Conservation (phyloP, 35 echinoderm and acorn worm genomes). For the Lytechinus variegatus region DNA sequence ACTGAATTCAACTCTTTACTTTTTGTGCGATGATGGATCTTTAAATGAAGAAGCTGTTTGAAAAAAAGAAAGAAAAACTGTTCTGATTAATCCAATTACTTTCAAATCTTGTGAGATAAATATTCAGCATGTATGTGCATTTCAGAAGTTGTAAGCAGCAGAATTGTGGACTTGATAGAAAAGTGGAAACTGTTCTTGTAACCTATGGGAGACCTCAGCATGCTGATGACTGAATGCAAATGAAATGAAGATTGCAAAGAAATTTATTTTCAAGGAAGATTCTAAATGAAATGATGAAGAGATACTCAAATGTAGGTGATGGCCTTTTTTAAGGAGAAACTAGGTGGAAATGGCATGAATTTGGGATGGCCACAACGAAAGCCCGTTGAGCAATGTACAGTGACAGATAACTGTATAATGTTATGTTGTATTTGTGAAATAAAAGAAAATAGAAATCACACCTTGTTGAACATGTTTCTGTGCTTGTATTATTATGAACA, state of each 20-base stretch:
- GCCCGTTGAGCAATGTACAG: slow-evolving; percentile 8
- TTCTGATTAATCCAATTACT: not conserved
- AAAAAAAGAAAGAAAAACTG: no score
- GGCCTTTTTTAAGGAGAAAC: not conserved
- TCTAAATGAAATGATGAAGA: not conserved
- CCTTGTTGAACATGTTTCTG: not conserved
- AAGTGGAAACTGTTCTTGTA: not conserved
- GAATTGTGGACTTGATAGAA: not conserved
- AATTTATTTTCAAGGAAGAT: not conserved
- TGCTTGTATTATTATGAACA: not conserved
- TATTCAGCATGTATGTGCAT: not conserved
- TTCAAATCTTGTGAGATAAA: not conserved
- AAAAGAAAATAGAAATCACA: not conserved
- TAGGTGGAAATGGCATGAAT: not conserved
- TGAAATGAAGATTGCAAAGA: not conserved
- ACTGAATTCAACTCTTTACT: not conserved
- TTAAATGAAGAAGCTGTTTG: not conserved
- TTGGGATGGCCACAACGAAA: not conserved
- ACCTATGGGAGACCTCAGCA: not conserved
- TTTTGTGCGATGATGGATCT: not conserved
- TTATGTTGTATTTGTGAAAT: slow-evolving; percentile 20
- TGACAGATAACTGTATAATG: not conserved
- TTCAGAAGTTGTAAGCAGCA: no score
- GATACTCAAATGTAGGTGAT: not conserved
- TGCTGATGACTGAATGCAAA: not conserved